These are phyloP conservation scores for Orthosia gracilis DNA, from an alignment of 2,888 invertebrate genomes.

Conservation along the genomic window DNA sequence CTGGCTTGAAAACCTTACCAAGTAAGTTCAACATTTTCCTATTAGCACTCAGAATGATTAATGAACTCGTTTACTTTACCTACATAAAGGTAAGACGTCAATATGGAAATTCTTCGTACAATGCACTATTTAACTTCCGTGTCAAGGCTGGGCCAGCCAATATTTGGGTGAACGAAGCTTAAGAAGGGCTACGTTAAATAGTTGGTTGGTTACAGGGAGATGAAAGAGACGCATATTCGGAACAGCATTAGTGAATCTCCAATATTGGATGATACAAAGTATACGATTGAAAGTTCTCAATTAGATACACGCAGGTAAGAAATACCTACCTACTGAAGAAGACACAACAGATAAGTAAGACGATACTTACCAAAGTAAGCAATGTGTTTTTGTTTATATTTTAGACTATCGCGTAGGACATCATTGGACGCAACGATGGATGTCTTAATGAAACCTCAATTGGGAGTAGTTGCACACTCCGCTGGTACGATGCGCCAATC, in stretches of 20 bases:
- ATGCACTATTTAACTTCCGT: slow-evolving; percentile 72
- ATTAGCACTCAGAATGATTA: slow-evolving; percentile 71
- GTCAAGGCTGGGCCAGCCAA: slow-evolving; percentile 75
- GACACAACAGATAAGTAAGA: not conserved
- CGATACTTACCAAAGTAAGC: not conserved
- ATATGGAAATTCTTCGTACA: slow-evolving; percentile 68
- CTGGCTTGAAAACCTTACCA: slow-evolving; percentile 88
- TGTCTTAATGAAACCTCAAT: slow-evolving; percentile 77
- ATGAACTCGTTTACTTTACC: slow-evolving; percentile 64
- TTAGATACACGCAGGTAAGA: slow-evolving; percentile 77
- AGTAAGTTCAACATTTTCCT: slow-evolving; percentile 74
- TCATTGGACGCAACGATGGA: slow-evolving; percentile 84
- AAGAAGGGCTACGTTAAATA: slow-evolving; percentile 18
- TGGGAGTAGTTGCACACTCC: slow-evolving; percentile 81
- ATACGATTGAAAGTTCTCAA: slow-evolving; percentile 71
- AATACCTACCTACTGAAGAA: not conserved
- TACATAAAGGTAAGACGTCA: slow-evolving; percentile 66
- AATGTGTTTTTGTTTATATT: slow-evolving; percentile 46
- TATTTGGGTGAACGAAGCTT: slow-evolving; percentile 30
- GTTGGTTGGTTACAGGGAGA: slow-evolving; percentile 79
- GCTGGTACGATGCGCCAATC: slow-evolving; percentile 84
- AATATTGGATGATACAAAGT: slow-evolving; percentile 69
- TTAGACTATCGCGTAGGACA: slow-evolving; percentile 81
- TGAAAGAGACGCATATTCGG: slow-evolving; percentile 86
- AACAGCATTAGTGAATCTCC: slow-evolving; percentile 74